Evolutionary conservation across 2,113 vertebrate species (phyloP).

Genomic region (Callithrix jacchus): DNA sequence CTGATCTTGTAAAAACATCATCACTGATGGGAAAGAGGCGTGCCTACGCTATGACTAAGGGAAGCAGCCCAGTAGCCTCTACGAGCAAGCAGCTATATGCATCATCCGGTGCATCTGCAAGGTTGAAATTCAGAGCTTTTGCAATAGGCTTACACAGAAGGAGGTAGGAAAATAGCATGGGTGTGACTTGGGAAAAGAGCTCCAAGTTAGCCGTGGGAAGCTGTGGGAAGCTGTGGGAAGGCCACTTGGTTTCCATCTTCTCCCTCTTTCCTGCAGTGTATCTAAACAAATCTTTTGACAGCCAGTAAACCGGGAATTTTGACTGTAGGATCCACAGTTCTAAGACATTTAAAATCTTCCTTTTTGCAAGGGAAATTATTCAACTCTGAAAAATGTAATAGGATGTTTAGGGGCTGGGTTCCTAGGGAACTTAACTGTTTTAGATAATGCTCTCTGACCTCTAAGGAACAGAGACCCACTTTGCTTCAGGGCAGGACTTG

Average conservation of each 20-base stretch:
- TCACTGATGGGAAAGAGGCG: neutral
- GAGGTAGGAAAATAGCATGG: neutral
- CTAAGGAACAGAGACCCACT: neutral
- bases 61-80: neutral
- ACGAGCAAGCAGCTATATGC: neutral
- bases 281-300: neutral
- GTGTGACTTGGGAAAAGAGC: neutral
- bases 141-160: neutral
- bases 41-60: neutral
- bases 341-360: neutral
- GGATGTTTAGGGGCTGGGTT: neutral
- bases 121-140: neutral
- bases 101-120: neutral
- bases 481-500: neutral
- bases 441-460: neutral
- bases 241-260: neutral
- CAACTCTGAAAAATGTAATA: conserved; percentile 29
- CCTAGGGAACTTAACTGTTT: neutral
- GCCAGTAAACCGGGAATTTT: neutral
- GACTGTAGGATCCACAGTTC: neutral
- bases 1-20: neutral
- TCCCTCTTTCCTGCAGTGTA: neutral
- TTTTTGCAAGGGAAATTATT: neutral
- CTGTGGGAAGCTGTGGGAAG: neutral
- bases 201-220: neutral